A percentile compares a stretch with the other conserved stretches of the same genome.
Conservation (phyloP, 2,113 vertebrate genomes). For the Bubalus kerabau region DNA sequence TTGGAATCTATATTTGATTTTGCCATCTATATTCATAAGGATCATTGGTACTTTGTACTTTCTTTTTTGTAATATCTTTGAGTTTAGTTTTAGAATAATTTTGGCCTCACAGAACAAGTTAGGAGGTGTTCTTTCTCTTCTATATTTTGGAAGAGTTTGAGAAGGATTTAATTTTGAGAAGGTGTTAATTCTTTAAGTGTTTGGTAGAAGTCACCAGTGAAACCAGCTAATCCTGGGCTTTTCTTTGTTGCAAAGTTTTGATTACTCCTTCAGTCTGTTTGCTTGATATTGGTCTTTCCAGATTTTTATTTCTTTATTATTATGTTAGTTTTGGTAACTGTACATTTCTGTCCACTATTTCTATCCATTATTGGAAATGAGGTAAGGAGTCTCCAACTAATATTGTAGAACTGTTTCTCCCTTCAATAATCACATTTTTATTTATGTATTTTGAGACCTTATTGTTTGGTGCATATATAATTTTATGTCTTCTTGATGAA, state of each 20-base stretch:
- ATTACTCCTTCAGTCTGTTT: neutral
- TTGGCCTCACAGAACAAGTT: neutral
- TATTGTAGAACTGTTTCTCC: neutral
- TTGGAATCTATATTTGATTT: neutral
- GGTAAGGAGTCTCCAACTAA: neutral
- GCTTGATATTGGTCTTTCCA: neutral
- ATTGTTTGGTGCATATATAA: neutral
- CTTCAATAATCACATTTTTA: neutral
- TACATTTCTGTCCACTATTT: neutral
- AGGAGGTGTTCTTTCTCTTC: neutral
- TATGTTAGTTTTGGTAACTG: neutral
- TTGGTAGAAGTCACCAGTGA: neutral
- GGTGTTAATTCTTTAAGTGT: constrained; percentile 22
- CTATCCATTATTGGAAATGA: neutral
- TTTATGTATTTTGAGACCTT: neutral
- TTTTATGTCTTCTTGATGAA: neutral
- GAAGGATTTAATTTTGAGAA: neutral
- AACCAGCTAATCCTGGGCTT: neutral
- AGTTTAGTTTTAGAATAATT: neutral
- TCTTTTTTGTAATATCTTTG: neutral
- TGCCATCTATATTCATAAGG: neutral
- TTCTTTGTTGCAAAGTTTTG: neutral
- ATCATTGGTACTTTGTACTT: neutral
- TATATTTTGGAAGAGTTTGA: neutral
- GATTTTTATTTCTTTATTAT: neutral